Evolutionary conservation across 1,140 invertebrate species (phyloP), one percentile per base, ranked within the genome.

Genomic region (Bilobella aurantiaca): DNA sequence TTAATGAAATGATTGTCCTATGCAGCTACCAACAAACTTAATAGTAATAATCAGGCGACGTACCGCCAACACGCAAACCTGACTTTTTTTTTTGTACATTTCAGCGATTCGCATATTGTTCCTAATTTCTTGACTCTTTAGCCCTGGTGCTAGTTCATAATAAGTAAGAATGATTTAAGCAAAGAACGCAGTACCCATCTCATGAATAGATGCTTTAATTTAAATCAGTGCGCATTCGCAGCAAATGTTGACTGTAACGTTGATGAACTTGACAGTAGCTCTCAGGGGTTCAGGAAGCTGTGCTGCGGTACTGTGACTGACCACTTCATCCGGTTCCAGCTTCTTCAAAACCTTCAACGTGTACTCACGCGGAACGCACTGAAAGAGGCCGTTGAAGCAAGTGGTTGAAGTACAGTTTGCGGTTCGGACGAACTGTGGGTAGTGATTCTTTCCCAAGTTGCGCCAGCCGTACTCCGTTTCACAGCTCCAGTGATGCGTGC

Each of bases 401-500:
- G 14, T 8, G 8, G 49, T 8, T 5, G 49, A 53, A 23, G 49
- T 53, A 23, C 49, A 53, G 12, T 12, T 16, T 16, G 49, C 49
- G 25, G 49, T 53, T 53, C 49, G 8, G 23, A 53, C 25, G 49
- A 53, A 53, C 49, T 53, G 49, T 5, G 49, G 49, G 21, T 53
- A 53, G 21, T 53, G 49, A 23, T 53, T 23, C 49, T 23, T 53
- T 23, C 49, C 49, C 8, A 53, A 23, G 23, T 53, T 53, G 14
- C 49, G 14, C 49, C 49, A 53, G 49, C 49, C 23, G 49, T 53
- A 53, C 23, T 53, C 49, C 5, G 49, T 53, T 23, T 53, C 49
- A 53, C 49, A 53, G 21, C 12, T 23, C 49, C 49, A 53, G 49
- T 18, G 49, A 53, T 53, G 49, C 37, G 8, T 8, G 23, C 12